Evolutionary conservation across 2,888 invertebrate genomes (phyloP).

Genomic region (Cyaniris semiargus): DNA sequence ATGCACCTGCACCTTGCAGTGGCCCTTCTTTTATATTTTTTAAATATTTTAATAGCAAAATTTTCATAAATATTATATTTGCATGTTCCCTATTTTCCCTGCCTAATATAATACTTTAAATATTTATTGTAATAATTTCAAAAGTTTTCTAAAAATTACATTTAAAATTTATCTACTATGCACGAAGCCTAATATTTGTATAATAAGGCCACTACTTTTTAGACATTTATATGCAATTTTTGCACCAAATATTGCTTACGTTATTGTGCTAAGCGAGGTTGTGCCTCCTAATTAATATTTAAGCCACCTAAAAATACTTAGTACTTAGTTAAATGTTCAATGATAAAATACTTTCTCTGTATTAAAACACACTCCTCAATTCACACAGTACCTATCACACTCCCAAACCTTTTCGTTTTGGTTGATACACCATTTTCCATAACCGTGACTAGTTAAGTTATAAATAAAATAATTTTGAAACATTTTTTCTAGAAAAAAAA

Average conservation of each 20-base stretch:
- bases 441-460: constrained; percentile 64
- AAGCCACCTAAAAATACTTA: not conserved
- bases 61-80: too few relatives aligned
- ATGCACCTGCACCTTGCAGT: too few relatives aligned
- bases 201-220: constrained; percentile 35
- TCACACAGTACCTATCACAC: constrained; percentile 23
- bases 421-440: constrained; percentile 40
- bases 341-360: not conserved
- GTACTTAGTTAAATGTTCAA: constrained; percentile 19
- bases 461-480: constrained; percentile 49
- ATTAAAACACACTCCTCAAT: constrained; percentile 36
- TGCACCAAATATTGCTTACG: constrained; percentile 34
- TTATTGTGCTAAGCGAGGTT: constrained; percentile 30
- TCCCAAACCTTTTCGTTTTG: not conserved
- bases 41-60: too few relatives aligned
- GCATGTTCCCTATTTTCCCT: too few relatives aligned
- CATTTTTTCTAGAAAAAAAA: constrained; percentile 53
- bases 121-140: not conserved
- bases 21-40: too few relatives aligned
- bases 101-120: not conserved
- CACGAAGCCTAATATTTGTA: constrained; percentile 18
- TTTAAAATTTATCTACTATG: not conserved
- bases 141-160: constrained; percentile 1
- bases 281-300: constrained; percentile 39
- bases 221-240: constrained; percentile 27